phyloP scores from a whole-genome alignment of 2,888 invertebrate genomes.

The Phyllotreta striolata region DNA sequence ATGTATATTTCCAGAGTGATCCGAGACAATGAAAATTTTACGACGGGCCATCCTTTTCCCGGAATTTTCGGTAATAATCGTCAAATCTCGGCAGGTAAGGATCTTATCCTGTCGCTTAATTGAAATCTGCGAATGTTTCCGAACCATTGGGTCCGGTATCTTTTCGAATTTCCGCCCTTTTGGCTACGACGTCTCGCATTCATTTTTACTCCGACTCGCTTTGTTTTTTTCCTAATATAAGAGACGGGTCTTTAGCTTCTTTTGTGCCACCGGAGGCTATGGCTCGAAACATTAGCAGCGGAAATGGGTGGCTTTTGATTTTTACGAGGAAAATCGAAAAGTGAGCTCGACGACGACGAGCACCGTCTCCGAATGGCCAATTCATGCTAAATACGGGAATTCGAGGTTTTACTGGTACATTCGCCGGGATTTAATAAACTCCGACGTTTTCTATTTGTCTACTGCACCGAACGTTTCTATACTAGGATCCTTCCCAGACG shows the following conservation, averaged over 20 bases:
- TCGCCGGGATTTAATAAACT: slow-evolving; percentile 2
- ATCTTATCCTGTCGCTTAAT: slow-evolving; percentile 53
- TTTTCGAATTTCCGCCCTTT: slow-evolving; percentile 49
- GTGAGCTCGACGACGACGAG: slow-evolving; percentile 6
- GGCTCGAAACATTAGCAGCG: slow-evolving; percentile 30
- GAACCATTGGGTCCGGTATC: slow-evolving; percentile 49
- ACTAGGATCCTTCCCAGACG: no score
- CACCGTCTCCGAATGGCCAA: slow-evolving; percentile 25
- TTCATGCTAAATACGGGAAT: slow-evolving; percentile 24
- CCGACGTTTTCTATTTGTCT: no score
- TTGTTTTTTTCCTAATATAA: slow-evolving; percentile 23
- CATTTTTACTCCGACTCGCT: slow-evolving; percentile 20
- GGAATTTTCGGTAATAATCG: slow-evolving; percentile 52
- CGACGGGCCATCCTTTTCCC: slow-evolving; percentile 47
- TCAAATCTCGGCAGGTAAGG: slow-evolving; percentile 53
- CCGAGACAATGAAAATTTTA: slow-evolving; percentile 49
- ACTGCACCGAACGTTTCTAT: no score
- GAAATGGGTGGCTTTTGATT: slow-evolving; percentile 30
- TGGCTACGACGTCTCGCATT: slow-evolving; percentile 36
- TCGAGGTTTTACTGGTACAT: slow-evolving; percentile 12
- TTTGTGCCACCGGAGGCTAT: slow-evolving; percentile 18
- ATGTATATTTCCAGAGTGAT: slow-evolving; percentile 33
- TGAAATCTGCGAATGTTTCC: slow-evolving; percentile 55
- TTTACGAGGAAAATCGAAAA: slow-evolving; percentile 30
- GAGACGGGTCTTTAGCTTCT: slow-evolving; percentile 23